Evolutionary conservation across 2,113 vertebrate genomes (phyloP).

Genomic region (Parus major): DNA sequence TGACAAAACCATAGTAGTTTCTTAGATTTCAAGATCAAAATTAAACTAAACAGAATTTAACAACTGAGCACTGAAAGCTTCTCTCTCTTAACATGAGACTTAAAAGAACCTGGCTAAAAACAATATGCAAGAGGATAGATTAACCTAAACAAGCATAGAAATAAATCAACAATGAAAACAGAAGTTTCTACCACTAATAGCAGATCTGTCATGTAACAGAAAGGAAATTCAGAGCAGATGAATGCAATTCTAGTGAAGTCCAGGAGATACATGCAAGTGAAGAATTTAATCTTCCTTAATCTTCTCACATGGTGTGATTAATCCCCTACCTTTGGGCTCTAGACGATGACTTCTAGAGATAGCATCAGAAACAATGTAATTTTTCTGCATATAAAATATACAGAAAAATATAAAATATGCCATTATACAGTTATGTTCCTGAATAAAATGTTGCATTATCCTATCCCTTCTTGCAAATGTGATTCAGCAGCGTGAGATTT

Average conservation of each 20-base stretch:
- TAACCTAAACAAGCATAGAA: neutral
- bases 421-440: neutral
- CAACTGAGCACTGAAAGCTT: neutral
- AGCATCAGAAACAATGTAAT: neutral
- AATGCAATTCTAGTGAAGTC: neutral
- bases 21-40: neutral
- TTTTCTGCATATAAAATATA: neutral
- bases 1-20: neutral
- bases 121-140: neutral
- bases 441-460: neutral
- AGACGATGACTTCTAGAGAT: neutral
- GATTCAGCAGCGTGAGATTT: neutral
- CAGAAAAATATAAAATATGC: neutral
- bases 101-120: neutral
- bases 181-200: neutral
- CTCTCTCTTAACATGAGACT: neutral
- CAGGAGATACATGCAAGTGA: neutral
- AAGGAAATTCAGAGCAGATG: neutral
- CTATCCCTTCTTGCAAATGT: neutral
- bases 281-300: neutral
- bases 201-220: neutral
- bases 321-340: neutral
- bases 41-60: neutral
- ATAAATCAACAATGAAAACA: neutral
- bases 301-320: neutral